Evolutionary conservation across 2,797 vertebrate genomes (phyloP), one percentile per base, ranked within the genome.

Genomic region (Allobates femoralis): DNA sequence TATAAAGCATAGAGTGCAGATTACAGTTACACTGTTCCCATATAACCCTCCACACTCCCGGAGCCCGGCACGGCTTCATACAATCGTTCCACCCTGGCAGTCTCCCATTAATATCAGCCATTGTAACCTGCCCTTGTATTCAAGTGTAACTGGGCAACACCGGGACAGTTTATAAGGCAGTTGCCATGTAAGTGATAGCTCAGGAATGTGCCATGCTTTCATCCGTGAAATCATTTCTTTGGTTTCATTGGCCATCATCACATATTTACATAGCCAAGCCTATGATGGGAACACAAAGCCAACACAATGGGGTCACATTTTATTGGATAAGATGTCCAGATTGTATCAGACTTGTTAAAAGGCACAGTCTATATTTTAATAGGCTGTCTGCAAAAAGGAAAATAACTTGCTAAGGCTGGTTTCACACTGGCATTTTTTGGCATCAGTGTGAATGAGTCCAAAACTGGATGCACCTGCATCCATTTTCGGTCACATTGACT

Each of bases 181-280:
- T 83, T 83, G 69, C 71, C 55, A 83, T 50, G 81, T 75, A 83
- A 75, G 69, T 21, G 71, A 75, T 60, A 83, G 69, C 71, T 75
- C n/a, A 6, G 26, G 81, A 75, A 75, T 60, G 81, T 26, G 51
- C 51, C 66, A 73, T 56, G 80, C 73, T 73, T 5, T 37, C 80
- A 71, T 30, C 11, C n/a, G 51, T 32, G 23, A 73, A 82, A 73
- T 71, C 6, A 73, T 71, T 69, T 15, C 15, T 56, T 28, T n/a
- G 32, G 64, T 34, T 55, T 7, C 50, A 71, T 7, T 14, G 12
- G 23, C 18, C 56, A 46, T 21, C 46, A n/a, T 26, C 32, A 58
- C 28, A 32, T 30, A 81, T 53, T 67, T 81, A 34, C 30, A n/a
- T 16, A 71, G 37, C 50, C 30, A 56, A 37, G 32, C 21, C 12